Evolutionary conservation across 2,113 vertebrate species (phyloP).

Genomic region (Glareola pratincola): DNA sequence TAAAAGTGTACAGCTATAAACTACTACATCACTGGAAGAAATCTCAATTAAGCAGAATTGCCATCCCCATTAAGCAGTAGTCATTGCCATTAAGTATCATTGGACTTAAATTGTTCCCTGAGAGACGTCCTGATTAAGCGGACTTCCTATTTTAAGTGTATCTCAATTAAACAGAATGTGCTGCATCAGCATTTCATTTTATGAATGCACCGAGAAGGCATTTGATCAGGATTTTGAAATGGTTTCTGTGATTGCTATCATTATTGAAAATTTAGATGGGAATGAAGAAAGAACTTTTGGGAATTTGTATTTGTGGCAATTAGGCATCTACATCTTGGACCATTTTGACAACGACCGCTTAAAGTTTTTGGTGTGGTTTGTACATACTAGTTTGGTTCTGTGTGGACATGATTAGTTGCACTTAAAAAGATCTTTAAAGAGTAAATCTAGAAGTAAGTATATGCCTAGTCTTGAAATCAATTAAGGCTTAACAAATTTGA

Average conservation of each 20-base stretch:
- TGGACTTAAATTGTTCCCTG: constrained; percentile 64
- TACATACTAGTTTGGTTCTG: not conserved
- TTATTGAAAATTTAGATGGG: constrained; percentile 48
- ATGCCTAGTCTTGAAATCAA: not conserved
- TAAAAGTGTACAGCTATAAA: constrained; percentile 47
- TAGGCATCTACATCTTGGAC: not conserved
- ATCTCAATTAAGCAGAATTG: constrained; percentile 63
- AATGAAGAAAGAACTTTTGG: not conserved
- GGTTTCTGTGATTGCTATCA: constrained; percentile 48
- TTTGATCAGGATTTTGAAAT: constrained; percentile 56
- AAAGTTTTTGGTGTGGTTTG: not conserved
- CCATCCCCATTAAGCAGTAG: constrained; percentile 62
- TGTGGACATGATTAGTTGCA: not conserved
- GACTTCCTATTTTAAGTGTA: constrained; percentile 61
- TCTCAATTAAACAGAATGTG: constrained; percentile 52
- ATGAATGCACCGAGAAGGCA: constrained; percentile 29
- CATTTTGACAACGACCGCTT: not conserved
- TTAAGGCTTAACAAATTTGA: not conserved
- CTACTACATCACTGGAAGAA: constrained; percentile 32
- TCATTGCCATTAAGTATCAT: constrained; percentile 68
- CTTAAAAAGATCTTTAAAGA: not conserved
- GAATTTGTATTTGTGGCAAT: not conserved
- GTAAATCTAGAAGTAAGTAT: not conserved
- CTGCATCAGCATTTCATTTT: constrained; percentile 56
- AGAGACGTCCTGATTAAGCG: constrained; percentile 53